Percentiles rank a stretch among this genome's conserved stretches.
Evolutionary conservation across 2,888 invertebrate genomes (phyloP).

Genomic region (Pterostichus niger): DNA sequence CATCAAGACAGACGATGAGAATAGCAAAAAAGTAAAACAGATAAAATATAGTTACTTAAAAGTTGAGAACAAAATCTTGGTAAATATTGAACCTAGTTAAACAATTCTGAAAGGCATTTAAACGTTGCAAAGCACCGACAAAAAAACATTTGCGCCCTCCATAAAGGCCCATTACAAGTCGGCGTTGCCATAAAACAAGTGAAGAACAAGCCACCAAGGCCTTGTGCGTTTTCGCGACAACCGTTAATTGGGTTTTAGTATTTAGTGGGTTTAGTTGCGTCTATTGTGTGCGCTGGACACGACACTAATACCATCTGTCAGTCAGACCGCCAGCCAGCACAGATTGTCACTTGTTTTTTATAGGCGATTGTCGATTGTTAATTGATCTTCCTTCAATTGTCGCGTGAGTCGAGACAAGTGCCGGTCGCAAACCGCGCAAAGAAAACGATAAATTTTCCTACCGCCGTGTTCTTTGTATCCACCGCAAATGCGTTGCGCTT

Average conservation of each 20-base stretch:
- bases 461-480: too few relatives aligned
- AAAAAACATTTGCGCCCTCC: background rate
- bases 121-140: background rate
- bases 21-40: too few relatives aligned
- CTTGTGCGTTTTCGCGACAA: constrained; percentile 10
- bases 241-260: background rate
- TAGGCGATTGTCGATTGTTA: constrained; percentile 44
- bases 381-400: constrained; percentile 34
- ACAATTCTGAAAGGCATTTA: constrained; percentile 29
- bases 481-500: too few relatives aligned
- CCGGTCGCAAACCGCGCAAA: background rate
- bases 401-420: background rate
- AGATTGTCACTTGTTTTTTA: constrained; percentile 25
- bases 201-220: constrained; percentile 17
- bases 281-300: constrained; percentile 11
- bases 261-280: background rate
- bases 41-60: too few relatives aligned
- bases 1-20: too few relatives aligned
- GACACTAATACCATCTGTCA: constrained; percentile 17
- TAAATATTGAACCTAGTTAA: constrained; percentile 18
- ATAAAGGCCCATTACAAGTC: background rate
- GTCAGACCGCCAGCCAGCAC: background rate
- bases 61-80: background rate
- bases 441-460: constrained; percentile 4
- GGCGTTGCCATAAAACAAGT: constrained; percentile 6